A percentile compares a stretch with the other conserved stretches of the same genome.
phyloP scores from a whole-genome alignment of 1,140 invertebrate species.

The Asbolus verrucosus region DNA sequence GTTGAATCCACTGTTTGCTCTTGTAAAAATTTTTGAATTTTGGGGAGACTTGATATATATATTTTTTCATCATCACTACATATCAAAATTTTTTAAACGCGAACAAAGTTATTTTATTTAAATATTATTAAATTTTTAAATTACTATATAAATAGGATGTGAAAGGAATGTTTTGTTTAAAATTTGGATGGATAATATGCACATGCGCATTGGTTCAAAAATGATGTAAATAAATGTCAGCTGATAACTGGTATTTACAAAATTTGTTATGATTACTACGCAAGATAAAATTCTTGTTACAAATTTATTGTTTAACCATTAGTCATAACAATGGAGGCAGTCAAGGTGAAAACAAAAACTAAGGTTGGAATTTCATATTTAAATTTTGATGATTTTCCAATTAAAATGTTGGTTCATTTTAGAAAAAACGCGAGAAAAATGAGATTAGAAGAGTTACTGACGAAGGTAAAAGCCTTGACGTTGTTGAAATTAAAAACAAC shows the following conservation, averaged over 20 bases:
- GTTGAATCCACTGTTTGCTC: no score
- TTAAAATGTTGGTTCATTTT: no score
- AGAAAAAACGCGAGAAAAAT: conserved; percentile 25
- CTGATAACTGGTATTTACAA: background rate
- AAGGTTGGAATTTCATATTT: conserved; percentile 10
- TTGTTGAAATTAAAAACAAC: background rate
- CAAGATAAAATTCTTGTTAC: background rate
- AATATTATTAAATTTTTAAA: no score
- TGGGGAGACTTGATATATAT: no score
- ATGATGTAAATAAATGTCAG: conserved; percentile 11
- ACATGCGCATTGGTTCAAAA: background rate
- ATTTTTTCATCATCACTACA: no score
- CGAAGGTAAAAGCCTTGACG: background rate
- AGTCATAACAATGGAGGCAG: conserved; percentile 1
- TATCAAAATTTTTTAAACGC: no score
- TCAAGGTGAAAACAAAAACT: conserved; percentile 14
- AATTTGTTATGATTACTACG: background rate
- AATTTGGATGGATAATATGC: no score
- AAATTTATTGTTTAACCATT: background rate
- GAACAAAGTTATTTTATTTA: no score
- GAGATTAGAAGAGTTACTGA: background rate
- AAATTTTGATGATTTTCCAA: no score
- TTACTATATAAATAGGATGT: no score
- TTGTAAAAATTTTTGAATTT: no score
- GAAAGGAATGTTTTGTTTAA: no score